Conservation (phyloP, 2,797 vertebrate genomes). For the Huso huso region DNA sequence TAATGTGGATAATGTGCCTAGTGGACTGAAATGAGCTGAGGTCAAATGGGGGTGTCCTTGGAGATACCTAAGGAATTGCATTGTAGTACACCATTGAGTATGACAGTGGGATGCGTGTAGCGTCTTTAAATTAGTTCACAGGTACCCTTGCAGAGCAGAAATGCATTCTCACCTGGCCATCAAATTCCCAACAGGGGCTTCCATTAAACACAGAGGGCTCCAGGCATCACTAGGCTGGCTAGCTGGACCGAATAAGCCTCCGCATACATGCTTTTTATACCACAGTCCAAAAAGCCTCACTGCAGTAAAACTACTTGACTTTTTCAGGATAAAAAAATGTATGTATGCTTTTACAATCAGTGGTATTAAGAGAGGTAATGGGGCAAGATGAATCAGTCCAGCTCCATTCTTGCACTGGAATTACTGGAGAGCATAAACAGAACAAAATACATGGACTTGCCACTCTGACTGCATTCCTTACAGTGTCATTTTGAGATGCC, state of each 20-base stretch:
- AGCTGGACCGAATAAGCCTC: neutral
- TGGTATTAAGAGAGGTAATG: slow-evolving; percentile 10
- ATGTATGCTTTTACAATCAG: slow-evolving; percentile 1
- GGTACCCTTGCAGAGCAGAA: neutral
- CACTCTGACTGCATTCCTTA: too few relatives aligned
- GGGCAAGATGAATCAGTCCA: slow-evolving; percentile 9
- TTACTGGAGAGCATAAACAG: slow-evolving; percentile 12
- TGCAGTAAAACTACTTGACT: neutral
- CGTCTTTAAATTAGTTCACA: too few relatives aligned
- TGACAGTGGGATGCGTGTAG: too few relatives aligned
- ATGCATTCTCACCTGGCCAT: neutral
- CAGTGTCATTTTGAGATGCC: too few relatives aligned
- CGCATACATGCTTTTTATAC: too few relatives aligned
- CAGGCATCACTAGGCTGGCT: neutral
- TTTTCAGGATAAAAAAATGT: neutral
- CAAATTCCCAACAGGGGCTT: too few relatives aligned
- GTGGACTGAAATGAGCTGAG: too few relatives aligned
- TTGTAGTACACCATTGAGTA: too few relatives aligned
- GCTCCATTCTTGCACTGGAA: slow-evolving; percentile 1
- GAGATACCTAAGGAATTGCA: too few relatives aligned
- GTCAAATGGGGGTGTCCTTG: too few relatives aligned
- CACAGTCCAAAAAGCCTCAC: neutral
- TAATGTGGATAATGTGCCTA: too few relatives aligned
- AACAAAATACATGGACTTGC: too few relatives aligned
- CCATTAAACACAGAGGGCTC: neutral